Evolutionary conservation across 2,113 vertebrate species (phyloP), one percentile per base, ranked within the genome.

Genomic region (Notiomystis cincta): DNA sequence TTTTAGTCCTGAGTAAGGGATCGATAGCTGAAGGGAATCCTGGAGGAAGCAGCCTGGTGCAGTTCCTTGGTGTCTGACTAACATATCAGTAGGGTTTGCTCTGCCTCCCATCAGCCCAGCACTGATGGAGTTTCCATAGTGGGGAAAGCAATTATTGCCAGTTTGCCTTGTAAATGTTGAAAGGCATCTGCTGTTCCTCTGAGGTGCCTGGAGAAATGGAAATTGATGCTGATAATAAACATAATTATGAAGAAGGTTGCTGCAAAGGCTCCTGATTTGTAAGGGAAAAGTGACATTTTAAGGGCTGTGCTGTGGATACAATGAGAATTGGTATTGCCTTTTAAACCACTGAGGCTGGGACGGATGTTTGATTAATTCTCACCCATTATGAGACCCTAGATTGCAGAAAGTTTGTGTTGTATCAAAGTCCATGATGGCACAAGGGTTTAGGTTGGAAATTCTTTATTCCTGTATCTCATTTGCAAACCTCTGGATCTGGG

Each of bases 191-290:
- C 67, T 94, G 79, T 42, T 96, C 82, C 76, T 96, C 87, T 56
- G 87, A 87, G 66, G 71, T 93, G 89, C 88, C 80, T 75, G 84
- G 44, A 73, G 75, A 95, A 94, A 90, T 93, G 85, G 76, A 87
- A 96, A 83, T 94, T 82, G 92, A 93, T 94, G 95, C 71, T 81
- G 64, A 73, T 97, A 95, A 95, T 95, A 87, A 95, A 95, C 85
- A 88, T 75, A 94, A 94, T 93, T 95, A 77, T 86, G 69, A 87
- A 65, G 67, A 58, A 82, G 57, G 37, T 48, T 87, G 56, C 90
- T 96, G 71, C 66, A 93, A 96, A 91, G 60, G 17, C 62, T 89
- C 38, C 38, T 58, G 87, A 62, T 94, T 47, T 93, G 66, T 76
- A 78, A 95, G 42, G 75, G n/a, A 47, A 86, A 94, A 89, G 37